Evolutionary conservation across 2,113 vertebrate species (phyloP), one percentile per base, ranked within the genome.

Genomic region (Clarias magur): DNA sequence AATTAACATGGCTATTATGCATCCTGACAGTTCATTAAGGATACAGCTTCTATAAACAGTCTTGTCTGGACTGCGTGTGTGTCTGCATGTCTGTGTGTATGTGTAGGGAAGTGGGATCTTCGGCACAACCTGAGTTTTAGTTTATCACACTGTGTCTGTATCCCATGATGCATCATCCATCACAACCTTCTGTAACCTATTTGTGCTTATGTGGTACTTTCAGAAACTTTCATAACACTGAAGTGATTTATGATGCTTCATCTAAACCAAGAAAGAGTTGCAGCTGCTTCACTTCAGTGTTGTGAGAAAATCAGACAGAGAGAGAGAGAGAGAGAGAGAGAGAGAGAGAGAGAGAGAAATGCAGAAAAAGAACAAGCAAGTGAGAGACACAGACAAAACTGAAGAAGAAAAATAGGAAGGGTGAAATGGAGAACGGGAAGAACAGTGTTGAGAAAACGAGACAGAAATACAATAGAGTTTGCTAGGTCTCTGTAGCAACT

Each of bases 1-100:
- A 87, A 87, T 86, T 86, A 72, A 82, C 67, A 82, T 86, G 67
- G 67, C 34, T 68, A 82, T 87, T 87, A 87, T 67, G 81, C 60
- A 78, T 83, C 57, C 72, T 56, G 86, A 48, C 80, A 83, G 81
- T 83, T 87, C 72, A 87, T 83, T 83, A 78, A 48, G 72, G 30
- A 87, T 81, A 67, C 86, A 67, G 86, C 80, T 67, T 83, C 54
- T 54, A 65, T 63, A 83, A 87, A 87, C 72, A 54, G 78, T 76
- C 60, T 38, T 54, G 67, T 70, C n/a, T 21, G 85, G 65, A 38
- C 56, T 48, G 19, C 12, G 34, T 73, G 70, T 9, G 6, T 38
- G 7, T 10, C 17, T 48, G 38, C 23, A 7, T 8, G 30, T 72
- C 19, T 34, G 67, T 3, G 1, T 72, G 68, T 9, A 30, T 72